Evolutionary conservation across 1,140 invertebrate genomes (phyloP).

Genomic region (Geopemphigus sp.): DNA sequence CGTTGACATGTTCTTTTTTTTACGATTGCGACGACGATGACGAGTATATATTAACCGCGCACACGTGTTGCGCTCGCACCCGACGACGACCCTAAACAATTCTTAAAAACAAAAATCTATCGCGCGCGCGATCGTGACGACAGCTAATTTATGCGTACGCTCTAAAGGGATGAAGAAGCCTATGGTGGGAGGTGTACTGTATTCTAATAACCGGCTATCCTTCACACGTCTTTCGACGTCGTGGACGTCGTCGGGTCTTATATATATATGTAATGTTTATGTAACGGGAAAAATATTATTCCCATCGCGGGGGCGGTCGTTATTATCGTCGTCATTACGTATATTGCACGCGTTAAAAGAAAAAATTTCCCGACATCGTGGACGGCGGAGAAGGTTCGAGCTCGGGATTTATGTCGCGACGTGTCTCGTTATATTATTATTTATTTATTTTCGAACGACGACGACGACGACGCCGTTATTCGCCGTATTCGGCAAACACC

Average conservation of each 20-base stretch:
- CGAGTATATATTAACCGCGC: not conserved
- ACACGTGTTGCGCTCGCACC: constrained; percentile 15
- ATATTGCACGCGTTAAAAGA: no score
- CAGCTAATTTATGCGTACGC: constrained; percentile 14
- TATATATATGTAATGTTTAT: no score
- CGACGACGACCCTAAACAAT: not conserved
- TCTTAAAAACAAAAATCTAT: no score
- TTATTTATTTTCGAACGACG: no score
- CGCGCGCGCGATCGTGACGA: not conserved
- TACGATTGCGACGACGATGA: no score
- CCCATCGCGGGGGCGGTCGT: not conserved
- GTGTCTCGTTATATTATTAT: no score
- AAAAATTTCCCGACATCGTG: no score
- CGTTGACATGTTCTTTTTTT: constrained; percentile 32
- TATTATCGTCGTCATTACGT: not conserved
- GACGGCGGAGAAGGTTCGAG: no score
- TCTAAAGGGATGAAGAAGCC: not conserved
- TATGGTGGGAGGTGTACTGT: not conserved
- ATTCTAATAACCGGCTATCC: constrained; percentile 31
- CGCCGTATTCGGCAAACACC: no score
- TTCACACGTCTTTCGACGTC: not conserved
- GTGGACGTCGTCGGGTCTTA: not conserved
- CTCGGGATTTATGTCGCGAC: no score
- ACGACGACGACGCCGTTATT: no score
- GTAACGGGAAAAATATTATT: constrained; percentile 2